Conservation (phyloP, 2,888 invertebrate species). For the Andrena minutula region DNA sequence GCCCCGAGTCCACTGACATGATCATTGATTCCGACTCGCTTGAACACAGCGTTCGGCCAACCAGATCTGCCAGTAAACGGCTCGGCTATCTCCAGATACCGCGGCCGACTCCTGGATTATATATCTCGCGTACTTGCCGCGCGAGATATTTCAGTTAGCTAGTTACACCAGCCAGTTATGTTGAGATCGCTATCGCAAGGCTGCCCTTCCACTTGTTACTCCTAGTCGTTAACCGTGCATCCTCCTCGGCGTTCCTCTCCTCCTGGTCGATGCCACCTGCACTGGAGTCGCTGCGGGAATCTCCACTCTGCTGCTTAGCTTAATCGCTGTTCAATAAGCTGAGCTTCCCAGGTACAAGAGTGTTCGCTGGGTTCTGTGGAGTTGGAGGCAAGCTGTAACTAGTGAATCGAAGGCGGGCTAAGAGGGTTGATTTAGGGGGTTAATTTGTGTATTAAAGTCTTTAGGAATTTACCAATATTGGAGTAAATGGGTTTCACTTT, state of each 20-base stretch:
- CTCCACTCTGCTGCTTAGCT: background rate
- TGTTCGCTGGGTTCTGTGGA: background rate
- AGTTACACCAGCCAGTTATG: constrained; percentile 70
- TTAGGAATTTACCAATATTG: no score
- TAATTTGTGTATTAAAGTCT: background rate
- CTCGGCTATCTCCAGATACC: constrained; percentile 6
- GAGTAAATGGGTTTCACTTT: no score
- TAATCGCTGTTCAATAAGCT: background rate
- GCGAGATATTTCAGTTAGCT: constrained; percentile 74
- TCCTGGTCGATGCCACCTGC: constrained; percentile 3
- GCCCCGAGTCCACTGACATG: no score
- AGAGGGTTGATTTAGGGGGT: background rate
- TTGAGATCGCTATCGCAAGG: constrained; percentile 74
- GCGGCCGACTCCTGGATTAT: constrained; percentile 21
- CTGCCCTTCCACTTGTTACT: constrained; percentile 75
- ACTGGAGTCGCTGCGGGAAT: background rate
- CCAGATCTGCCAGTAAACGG: constrained; percentile 8
- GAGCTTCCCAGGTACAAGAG: background rate
- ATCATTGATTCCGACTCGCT: background rate
- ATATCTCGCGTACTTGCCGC: constrained; percentile 41
- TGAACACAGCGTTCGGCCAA: background rate
- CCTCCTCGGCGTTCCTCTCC: constrained; percentile 26
- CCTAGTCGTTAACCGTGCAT: constrained; percentile 71
- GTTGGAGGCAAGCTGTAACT: no score
- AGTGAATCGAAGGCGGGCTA: no score